phyloP scores from a whole-genome alignment of 2,797 vertebrate genomes.

The Diglossa cyanea region DNA sequence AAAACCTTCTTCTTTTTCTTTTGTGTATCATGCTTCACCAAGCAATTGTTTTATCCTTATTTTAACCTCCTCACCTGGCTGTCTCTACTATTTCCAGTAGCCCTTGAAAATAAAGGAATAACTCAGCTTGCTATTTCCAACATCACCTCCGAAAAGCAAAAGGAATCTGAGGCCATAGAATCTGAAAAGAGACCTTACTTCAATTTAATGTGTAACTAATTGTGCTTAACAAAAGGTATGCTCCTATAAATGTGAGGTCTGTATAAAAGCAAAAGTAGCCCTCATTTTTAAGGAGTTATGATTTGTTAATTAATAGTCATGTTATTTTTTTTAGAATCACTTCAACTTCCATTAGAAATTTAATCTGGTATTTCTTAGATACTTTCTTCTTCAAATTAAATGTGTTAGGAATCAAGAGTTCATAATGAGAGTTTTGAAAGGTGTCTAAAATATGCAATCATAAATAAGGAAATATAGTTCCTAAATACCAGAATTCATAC shows the following conservation, averaged over 20 bases:
- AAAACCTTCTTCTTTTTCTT: background rate
- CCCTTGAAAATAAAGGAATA: background rate
- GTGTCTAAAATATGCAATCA: background rate
- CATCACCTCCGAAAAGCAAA: background rate
- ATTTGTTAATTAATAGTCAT: background rate
- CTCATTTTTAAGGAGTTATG: background rate
- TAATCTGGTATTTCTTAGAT: background rate
- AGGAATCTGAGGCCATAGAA: background rate
- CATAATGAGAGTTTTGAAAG: background rate
- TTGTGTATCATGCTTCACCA: background rate
- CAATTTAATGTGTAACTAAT: background rate
- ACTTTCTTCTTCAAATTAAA: background rate
- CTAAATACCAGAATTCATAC: background rate
- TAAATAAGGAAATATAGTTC: background rate
- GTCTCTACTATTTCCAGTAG: background rate
- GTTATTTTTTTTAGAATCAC: background rate
- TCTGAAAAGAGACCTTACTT: background rate
- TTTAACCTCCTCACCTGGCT: constrained; percentile 7
- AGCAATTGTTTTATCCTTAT: background rate
- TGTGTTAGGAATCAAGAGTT: background rate
- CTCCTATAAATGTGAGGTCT: background rate
- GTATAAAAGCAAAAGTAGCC: background rate
- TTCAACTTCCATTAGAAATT: background rate
- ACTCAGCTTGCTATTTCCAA: background rate
- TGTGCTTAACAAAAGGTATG: background rate